A percentile compares a stretch with the other conserved stretches of the same genome.
Evolutionary conservation across 64 coral and sea anemone species (phyloP).

Genomic region (Astreopora myriophthalma): DNA sequence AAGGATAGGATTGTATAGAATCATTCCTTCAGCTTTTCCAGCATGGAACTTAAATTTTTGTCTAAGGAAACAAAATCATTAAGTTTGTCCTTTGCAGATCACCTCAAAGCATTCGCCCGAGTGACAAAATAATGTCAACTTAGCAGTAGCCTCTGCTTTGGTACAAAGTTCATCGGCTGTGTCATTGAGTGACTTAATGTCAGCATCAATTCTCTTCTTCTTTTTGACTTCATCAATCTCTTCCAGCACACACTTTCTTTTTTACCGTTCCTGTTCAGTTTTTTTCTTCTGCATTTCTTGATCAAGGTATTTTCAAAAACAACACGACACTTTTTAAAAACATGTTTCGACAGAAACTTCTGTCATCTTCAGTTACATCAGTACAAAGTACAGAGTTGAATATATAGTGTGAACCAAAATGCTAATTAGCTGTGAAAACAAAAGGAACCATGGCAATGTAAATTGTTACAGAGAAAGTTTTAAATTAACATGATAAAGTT

Average conservation of each 20-base stretch:
- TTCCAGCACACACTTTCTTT: conserved; percentile 1
- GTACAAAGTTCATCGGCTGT: conserved; percentile 34
- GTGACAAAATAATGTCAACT: conserved; percentile 16
- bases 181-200: conserved; percentile 48
- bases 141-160: conserved; percentile 33
- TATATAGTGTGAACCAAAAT: too few species aligned
- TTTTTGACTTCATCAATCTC: conserved; percentile 26
- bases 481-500: too few species aligned
- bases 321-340: too few species aligned
- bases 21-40: conserved; percentile 51
- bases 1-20: conserved; percentile 33
- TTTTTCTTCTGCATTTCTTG: conserved; percentile 45
- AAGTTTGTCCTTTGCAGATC: conserved; percentile 42
- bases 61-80: conserved; percentile 46
- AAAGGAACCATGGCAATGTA: too few species aligned
- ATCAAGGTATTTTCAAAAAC: conserved; percentile 45
- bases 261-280: background rate
- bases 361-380: too few species aligned
- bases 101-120: conserved; percentile 49
- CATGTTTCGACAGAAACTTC: too few species aligned
- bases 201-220: conserved; percentile 31
- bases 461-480: too few species aligned
- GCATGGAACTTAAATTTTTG: conserved; percentile 29
- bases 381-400: too few species aligned
- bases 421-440: too few species aligned